Conservation (phyloP, 2,113 vertebrate species). For the Otus sunia region DNA sequence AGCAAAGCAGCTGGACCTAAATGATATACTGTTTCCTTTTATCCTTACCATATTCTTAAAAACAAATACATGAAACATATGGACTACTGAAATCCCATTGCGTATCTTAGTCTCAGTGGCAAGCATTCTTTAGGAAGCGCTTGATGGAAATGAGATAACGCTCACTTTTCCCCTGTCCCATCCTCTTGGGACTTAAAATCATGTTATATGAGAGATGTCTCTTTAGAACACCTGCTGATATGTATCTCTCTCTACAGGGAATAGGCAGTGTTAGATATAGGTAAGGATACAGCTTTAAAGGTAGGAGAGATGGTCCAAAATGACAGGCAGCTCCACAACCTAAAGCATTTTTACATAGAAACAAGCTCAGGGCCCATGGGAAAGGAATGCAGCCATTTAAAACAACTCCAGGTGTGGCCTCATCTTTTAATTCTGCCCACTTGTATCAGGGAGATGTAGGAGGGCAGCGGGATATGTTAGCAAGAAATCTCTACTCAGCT, state of each 20-base stretch:
- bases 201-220: background rate
- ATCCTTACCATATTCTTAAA: background rate
- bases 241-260: background rate
- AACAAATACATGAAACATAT: background rate
- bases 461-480: background rate
- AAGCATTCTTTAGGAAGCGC: background rate
- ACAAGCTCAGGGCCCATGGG: background rate
- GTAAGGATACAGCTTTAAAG: background rate
- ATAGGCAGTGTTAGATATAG: background rate
- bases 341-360: background rate
- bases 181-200: background rate
- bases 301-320: background rate
- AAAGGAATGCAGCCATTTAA: background rate
- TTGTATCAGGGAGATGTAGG: background rate
- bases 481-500: background rate
- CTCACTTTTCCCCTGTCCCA: background rate
- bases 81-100: background rate
- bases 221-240: background rate
- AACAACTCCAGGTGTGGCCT: background rate
- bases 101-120: background rate
- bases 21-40: background rate
- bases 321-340: background rate
- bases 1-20: background rate
- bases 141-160: background rate
- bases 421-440: background rate